Percentiles rank a stretch among this genome's conserved stretches.
phyloP scores from a whole-genome alignment of 2,113 vertebrate genomes.

The Odobenus rosmarus region DNA sequence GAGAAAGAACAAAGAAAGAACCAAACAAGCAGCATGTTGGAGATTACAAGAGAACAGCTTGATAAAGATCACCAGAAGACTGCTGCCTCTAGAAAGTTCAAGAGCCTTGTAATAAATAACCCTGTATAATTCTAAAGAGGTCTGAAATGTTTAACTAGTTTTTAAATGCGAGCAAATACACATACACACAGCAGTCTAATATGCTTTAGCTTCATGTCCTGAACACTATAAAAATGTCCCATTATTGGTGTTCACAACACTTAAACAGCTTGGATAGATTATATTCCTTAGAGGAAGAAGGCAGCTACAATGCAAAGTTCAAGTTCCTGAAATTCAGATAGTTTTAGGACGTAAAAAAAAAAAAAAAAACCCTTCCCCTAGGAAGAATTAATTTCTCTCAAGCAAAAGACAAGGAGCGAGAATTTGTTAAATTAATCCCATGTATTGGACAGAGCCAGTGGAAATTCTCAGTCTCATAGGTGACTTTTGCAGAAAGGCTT shows the following conservation, averaged over 20 bases:
- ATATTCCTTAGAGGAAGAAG: constrained; percentile 58
- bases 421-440: constrained; percentile 70
- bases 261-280: constrained; percentile 62
- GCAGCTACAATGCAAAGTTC: constrained; percentile 3
- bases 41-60: not conserved
- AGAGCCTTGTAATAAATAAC: constrained; percentile 42
- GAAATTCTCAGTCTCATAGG: constrained; percentile 61
- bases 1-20: not conserved
- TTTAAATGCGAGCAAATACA: constrained; percentile 56
- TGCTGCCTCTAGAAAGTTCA: constrained; percentile 4
- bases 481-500: constrained; percentile 66
- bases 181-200: constrained; percentile 9
- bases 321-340: constrained; percentile 68
- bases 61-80: constrained; percentile 11
- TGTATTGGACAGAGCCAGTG: constrained; percentile 56
- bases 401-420: constrained; percentile 23
- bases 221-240: constrained; percentile 56
- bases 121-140: constrained; percentile 40
- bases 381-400: constrained; percentile 72
- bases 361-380: constrained; percentile 59
- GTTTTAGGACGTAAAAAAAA: constrained; percentile 54
- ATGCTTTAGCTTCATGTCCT: not conserved
- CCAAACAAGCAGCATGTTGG: constrained; percentile 60
- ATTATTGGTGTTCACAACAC: constrained; percentile 63
- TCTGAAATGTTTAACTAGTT: constrained; percentile 53